Evolutionary conservation across 2,888 invertebrate genomes (phyloP).

Genomic region (Calameuta filiformis): DNA sequence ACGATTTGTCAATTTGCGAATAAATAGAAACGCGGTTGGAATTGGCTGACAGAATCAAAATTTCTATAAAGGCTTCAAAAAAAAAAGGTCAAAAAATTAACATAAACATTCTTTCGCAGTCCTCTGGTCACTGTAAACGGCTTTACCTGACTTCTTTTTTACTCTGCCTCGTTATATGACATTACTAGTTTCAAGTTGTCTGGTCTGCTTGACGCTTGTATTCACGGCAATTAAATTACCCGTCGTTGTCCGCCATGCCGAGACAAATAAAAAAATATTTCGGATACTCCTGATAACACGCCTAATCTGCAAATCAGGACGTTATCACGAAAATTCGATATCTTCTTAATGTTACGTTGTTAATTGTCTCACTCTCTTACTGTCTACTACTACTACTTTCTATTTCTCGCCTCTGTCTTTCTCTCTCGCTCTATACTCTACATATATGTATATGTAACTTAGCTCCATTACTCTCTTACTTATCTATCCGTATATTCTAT

Average conservation of each 20-base stretch:
- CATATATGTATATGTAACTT: neutral
- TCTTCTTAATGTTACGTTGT: neutral
- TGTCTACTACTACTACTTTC: neutral
- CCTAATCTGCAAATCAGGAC: neutral
- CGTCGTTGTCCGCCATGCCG: neutral
- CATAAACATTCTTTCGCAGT: neutral
- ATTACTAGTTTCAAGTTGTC: neutral
- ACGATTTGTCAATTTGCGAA: neutral
- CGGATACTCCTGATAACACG: neutral
- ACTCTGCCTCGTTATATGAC: neutral
- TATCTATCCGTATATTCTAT: conserved; percentile 4
- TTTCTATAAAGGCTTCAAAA: neutral
- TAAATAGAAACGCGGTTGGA: conserved; percentile 44
- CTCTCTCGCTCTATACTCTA: neutral
- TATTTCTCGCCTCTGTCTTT: neutral
- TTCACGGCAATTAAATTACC: neutral
- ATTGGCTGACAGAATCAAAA: conserved; percentile 42
- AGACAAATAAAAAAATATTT: neutral
- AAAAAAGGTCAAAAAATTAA: neutral
- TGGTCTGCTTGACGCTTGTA: neutral
- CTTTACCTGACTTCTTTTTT: neutral
- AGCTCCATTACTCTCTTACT: neutral
- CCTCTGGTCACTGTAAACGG: neutral
- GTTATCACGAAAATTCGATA: neutral
- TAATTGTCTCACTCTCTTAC: too few species aligned